Evolutionary conservation across 2,797 vertebrate species (phyloP), one percentile per base, ranked within the genome.

Genomic region (Helostoma temminkii): DNA sequence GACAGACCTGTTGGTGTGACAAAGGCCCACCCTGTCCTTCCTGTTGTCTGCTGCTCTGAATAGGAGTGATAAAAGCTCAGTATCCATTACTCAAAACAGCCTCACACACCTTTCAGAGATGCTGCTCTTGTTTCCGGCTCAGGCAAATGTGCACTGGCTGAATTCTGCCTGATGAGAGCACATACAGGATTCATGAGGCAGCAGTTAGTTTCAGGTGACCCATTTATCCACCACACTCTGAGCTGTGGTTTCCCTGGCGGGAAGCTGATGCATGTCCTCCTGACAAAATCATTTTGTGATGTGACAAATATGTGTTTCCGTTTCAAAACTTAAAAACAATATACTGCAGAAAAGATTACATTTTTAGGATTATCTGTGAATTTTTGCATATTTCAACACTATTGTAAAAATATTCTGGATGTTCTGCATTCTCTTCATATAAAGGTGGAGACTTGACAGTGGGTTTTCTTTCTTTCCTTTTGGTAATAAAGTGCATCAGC

Each of bases 1-100:
- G 49, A 85, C 69, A 66, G 75, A 74, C 66, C 55, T 67, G 64
- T 43, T 11, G 66, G 41, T 78, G 41, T 78, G 88, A 87, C 75
- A 81, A 61, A 72, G 77, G 37, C 65, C 66, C 63, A 32, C 54
- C 67, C 70, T 49, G 74, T 54, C 66, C 74, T 67, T 86, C 61
- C 83, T 74, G 76, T 54, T n/a, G 25, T 80, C 75, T 73, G 73
- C 74, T 55, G 50, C 65, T 71, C 57, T 82, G 60, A 89, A 86
- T 80, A 57, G 71, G 53, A 74, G 66, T 47, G 81, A 84, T 74
- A 60, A 84, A 79, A 87, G 73, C 79, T 32, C 46, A 30, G 67
- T 76, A 71, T 87, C 86, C 58, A 6, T 77, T 89, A 72, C 74
- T 64, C 26, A 36, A 73, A 75, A 65, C 72, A 71, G 60, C 41